These are phyloP conservation scores for Sternarchorhynchus goeldii DNA, from an alignment of 2,797 vertebrate genomes.

Conservation along the genomic window DNA sequence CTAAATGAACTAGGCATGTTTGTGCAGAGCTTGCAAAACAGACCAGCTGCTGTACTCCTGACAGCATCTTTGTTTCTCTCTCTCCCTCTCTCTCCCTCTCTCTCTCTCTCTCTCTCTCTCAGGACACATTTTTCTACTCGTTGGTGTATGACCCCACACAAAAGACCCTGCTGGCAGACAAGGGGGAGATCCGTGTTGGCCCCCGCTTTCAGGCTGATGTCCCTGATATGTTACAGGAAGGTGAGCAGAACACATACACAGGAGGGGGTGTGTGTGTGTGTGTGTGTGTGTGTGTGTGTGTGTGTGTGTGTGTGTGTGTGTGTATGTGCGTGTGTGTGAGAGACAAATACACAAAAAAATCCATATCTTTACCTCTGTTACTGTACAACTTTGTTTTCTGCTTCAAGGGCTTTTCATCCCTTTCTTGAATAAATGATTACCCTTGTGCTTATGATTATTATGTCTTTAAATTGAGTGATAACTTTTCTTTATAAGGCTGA, in stretches of 20 bases:
- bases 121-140: constrained; percentile 98
- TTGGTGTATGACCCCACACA: constrained; percentile 95
- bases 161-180: constrained; percentile 95
- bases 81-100: background rate
- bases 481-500: background rate
- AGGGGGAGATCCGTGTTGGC: constrained; percentile 96
- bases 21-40: background rate
- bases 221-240: constrained; percentile 93
- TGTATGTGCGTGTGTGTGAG: too few relatives aligned
- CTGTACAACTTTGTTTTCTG: background rate
- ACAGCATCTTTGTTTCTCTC: background rate
- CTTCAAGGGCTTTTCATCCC: background rate
- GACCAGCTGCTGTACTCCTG: too few relatives aligned
- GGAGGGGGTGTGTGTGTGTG: too few relatives aligned
- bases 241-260: constrained; percentile 66
- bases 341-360: background rate
- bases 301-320: too few relatives aligned
- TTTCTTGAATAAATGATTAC: too few relatives aligned
- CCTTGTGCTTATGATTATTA: background rate
- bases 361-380: background rate
- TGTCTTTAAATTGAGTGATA: background rate
- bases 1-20: background rate
- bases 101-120: constrained; percentile 45
- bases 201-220: constrained; percentile 97
- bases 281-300: too few relatives aligned